Base-by-base conservation (phyloP, 2,797 vertebrate genomes). In the Antennarius maculatus region DNA sequence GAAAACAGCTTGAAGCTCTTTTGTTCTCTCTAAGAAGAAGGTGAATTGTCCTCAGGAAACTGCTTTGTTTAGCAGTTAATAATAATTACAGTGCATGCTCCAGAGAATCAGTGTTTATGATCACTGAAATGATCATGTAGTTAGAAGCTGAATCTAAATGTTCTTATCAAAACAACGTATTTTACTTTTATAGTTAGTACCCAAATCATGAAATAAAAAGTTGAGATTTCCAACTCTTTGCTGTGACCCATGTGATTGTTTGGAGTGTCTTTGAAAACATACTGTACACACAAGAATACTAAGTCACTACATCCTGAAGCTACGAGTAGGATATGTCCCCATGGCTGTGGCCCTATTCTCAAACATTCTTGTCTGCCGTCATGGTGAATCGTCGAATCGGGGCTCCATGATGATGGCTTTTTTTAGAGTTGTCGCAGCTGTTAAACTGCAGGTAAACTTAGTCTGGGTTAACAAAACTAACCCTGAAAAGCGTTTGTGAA, bases 1-100 rank as follows among this genome's bases (percentile, higher is more conserved):
- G 69, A 88, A 80, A 91, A 86, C 76, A 39, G 53, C 83, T 81
- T 72, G 71, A 81, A 79, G 64, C 62, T 57, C 75, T 73, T 83
- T 83, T 64, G 71, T 9, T 50, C 71, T 74, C 71, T 45, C 14
- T 12, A 46, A 71, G 63, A 64, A 76, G 34, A 47, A 64, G 58
- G 50, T 52, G 58, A 88, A 83, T 76, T 49, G 34, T 79, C 74
- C 71, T 55, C 12, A 10, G 66, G 68, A 71, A 79, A 42, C 54
- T 56, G 54, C 57, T 74, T 55, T 28, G 39, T 73, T 47, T 69
- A 80, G 79, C 69, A 61, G 71, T 86, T 79, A 81, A 71, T 83
- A 72, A 58, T 83, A 67, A 77, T 43, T 50, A 55, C 37, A 17
- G 54, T 54, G 34, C 77, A 11, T 48, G 54, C 49, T 60, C 58